A percentile compares a stretch with the other conserved stretches of the same genome.
Evolutionary conservation across 2,797 vertebrate species (phyloP).

Genomic region (Strix occidentalis): DNA sequence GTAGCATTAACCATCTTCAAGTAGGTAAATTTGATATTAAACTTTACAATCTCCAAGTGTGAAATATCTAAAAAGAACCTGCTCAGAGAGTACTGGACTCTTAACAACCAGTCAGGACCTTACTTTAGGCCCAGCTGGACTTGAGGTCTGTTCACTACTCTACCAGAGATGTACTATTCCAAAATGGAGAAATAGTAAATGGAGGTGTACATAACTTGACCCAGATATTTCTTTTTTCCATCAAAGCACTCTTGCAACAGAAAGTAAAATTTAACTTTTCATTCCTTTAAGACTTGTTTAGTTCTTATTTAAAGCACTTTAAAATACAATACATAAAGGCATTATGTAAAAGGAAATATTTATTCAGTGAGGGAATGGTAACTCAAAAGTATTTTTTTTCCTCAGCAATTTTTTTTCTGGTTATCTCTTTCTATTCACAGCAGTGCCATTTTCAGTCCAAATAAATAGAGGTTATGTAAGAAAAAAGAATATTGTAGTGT

Average conservation of each 20-base stretch:
- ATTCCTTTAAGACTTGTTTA: background rate
- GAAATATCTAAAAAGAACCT: background rate
- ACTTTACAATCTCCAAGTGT: rapidly evolving
- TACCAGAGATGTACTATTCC: background rate
- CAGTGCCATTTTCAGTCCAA: conserved; percentile 13
- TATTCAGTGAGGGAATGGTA: background rate
- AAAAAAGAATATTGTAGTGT: background rate
- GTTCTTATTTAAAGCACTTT: background rate
- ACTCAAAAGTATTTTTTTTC: background rate
- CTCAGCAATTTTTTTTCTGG: background rate
- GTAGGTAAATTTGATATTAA: background rate
- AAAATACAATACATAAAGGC: background rate
- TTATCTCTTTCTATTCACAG: conserved; percentile 6
- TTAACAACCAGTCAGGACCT: background rate
- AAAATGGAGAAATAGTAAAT: background rate
- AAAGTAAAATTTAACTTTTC: background rate
- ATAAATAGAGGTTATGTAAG: conserved; percentile 20
- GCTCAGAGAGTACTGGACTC: background rate
- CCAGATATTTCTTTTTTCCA: background rate
- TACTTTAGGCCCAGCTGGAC: background rate
- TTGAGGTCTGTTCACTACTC: background rate
- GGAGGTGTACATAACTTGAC: background rate
- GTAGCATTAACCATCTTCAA: background rate
- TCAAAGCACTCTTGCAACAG: background rate
- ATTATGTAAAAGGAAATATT: conserved; percentile 4